Conservation (phyloP, 2,113 vertebrate species). For the Pitta sordida region DNA sequence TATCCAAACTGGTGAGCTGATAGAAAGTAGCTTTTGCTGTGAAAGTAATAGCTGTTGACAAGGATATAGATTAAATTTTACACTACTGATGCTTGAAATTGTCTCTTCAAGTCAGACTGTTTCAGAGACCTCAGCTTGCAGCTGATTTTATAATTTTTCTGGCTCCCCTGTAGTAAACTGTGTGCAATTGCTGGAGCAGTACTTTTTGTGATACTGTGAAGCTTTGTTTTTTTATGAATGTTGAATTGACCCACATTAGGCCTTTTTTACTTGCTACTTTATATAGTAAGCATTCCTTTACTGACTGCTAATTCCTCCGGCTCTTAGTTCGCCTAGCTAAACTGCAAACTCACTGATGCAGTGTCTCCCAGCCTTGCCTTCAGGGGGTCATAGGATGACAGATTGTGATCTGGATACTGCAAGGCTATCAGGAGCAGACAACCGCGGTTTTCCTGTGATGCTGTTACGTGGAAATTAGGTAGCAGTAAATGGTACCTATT, state of each 20-base stretch:
- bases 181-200: not conserved
- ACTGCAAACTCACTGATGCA: not conserved
- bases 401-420: not conserved
- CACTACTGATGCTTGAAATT: not conserved
- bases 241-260: not conserved
- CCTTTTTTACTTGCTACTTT: not conserved
- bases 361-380: not conserved
- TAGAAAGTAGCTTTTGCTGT: not conserved
- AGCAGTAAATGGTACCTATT: not conserved
- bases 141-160: not conserved
- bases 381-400: not conserved
- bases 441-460: not conserved
- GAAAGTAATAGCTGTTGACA: not conserved
- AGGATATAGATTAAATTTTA: not conserved
- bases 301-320: not conserved
- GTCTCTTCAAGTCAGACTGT: not conserved
- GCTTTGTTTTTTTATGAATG: not conserved
- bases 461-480: not conserved
- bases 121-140: not conserved
- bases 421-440: not conserved
- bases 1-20: not conserved
- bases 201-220: not conserved
- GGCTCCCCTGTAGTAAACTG: not conserved
- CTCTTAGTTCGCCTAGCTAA: not conserved
- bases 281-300: not conserved